Percentiles rank a stretch among this genome's conserved stretches.
Conservation (phyloP, 1,140 invertebrate genomes). For the Mya arenaria region DNA sequence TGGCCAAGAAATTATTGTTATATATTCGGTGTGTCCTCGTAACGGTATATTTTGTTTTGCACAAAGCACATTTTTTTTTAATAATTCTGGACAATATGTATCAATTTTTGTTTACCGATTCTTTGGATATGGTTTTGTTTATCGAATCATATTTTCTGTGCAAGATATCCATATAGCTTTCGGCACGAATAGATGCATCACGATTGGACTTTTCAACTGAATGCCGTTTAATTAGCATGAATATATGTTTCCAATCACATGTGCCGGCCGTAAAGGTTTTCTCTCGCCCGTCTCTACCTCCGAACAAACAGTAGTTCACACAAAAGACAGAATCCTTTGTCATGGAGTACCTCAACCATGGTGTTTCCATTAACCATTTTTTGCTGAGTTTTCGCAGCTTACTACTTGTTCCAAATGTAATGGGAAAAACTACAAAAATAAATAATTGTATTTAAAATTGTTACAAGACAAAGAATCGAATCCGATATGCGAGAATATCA, state of each 20-base stretch:
- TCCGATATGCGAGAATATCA: too few species aligned
- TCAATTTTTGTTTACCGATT: too few species aligned
- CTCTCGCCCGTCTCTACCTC: background rate
- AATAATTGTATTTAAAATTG: conserved; percentile 1
- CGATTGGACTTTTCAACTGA: background rate
- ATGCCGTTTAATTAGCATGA: background rate
- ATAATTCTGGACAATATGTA: too few species aligned
- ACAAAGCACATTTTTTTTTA: too few species aligned
- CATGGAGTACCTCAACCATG: conserved; percentile 14
- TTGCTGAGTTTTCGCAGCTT: conserved; percentile 7
- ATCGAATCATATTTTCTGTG: background rate
- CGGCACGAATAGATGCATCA: background rate
- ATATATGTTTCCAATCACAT: background rate
- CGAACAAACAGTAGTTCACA: background rate
- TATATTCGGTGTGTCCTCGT: too few species aligned
- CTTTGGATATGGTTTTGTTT: background rate
- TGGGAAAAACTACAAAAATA: background rate
- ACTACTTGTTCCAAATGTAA: background rate
- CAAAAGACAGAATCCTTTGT: background rate
- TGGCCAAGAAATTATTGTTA: too few species aligned
- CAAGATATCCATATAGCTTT: background rate
- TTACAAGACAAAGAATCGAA: background rate
- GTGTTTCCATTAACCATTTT: conserved; percentile 19
- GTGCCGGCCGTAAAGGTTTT: background rate
- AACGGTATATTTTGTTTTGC: too few species aligned